phyloP scores from a whole-genome alignment of 1,140 invertebrate species.

The Portunus trituberculatus region DNA sequence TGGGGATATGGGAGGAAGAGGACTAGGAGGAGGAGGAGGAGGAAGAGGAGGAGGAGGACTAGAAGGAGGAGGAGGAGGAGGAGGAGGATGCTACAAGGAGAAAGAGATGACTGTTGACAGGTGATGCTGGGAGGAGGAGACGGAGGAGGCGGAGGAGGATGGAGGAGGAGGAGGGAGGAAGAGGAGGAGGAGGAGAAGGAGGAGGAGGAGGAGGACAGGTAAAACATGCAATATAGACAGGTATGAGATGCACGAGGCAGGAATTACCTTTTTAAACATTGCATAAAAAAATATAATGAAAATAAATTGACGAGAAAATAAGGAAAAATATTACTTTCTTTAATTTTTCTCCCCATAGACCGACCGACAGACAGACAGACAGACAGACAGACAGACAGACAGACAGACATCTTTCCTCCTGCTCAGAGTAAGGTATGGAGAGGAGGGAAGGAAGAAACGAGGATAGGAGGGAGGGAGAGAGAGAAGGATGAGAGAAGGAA shows the following conservation, averaged over 20 bases:
- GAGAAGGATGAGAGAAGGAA: background rate
- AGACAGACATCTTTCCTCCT: background rate
- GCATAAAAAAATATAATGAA: no score
- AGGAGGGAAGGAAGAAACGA: background rate
- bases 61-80: background rate
- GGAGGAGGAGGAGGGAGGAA: no score
- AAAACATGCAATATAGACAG: no score
- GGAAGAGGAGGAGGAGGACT: background rate
- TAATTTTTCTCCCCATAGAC: background rate
- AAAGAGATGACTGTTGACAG: no score
- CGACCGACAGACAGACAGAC: background rate
- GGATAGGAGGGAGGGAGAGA: background rate
- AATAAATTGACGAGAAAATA: no score
- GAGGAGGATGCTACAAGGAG: no score
- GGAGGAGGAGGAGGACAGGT: no score
- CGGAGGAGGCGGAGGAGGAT: no score
- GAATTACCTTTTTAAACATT: no score
- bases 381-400: constrained; percentile 4
- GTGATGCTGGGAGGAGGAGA: no score
- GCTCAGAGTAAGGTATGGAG: background rate
- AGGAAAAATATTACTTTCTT: background rate
- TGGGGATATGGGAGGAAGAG: background rate
- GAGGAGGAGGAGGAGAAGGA: no score
- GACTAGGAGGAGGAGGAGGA: background rate
- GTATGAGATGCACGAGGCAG: no score